These are phyloP conservation scores for Drepanosiphum platanoidis DNA, from an alignment of 2,888 invertebrate genomes.

Conservation along the genomic window DNA sequence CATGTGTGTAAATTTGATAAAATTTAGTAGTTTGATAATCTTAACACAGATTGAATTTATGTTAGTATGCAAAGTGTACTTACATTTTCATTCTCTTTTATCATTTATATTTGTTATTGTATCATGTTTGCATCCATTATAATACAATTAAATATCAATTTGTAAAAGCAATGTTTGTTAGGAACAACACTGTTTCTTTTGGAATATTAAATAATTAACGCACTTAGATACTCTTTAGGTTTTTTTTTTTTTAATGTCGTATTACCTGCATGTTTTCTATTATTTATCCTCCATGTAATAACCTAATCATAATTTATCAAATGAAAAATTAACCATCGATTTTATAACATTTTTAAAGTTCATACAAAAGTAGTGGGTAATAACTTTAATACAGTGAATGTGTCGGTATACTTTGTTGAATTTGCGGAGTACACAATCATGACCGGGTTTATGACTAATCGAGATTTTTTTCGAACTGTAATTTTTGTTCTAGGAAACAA, in stretches of 20 bases:
- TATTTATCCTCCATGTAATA: not conserved
- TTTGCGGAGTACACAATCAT: not conserved
- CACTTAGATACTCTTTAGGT: not conserved
- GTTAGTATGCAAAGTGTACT: not conserved
- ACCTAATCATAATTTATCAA: constrained; percentile 8
- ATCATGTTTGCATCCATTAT: not conserved
- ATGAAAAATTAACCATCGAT: not conserved
- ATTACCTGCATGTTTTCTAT: not conserved
- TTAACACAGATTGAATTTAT: not conserved
- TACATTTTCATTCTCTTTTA: not conserved
- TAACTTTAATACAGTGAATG: not conserved
- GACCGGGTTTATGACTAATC: not conserved
- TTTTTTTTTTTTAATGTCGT: no score
- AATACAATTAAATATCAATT: not conserved
- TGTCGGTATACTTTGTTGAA: not conserved
- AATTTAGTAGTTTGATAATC: not conserved
- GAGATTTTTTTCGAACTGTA: not conserved
- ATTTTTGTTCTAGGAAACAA: not conserved
- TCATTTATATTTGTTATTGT: not conserved
- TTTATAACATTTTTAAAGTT: not conserved
- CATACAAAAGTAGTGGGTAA: not conserved
- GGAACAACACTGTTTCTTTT: not conserved
- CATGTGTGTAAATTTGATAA: not conserved
- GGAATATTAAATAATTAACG: not conserved
- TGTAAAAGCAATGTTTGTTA: not conserved